Base-by-base conservation (phyloP, 2,797 vertebrate genomes). In the Podarcis lilfordi region DNA sequence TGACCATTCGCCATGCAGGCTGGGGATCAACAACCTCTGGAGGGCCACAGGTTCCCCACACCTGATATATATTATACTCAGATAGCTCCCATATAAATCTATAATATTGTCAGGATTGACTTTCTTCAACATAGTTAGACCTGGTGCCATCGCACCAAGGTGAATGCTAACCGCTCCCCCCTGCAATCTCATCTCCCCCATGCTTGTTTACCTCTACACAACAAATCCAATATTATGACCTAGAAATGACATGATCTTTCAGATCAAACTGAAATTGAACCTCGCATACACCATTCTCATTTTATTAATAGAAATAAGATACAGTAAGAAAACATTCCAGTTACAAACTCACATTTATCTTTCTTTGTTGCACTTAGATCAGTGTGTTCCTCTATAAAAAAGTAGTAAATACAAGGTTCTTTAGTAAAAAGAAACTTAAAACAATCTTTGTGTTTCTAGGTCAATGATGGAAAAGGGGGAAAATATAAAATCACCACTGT, bases 311-410 rank as follows among this genome's bases (percentile, higher is more conserved):
- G 21, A 75, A 87, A 86, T 61, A 61, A n/a, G 2, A 80, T 80
- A n/a, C 1, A 80, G 23, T 40, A 89, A 87, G 23, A 40, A 43
- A 90, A 90, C n/a, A n/a, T 35, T 69, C 6, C 17, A 85, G 64
- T 76, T 86, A 71, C 10, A 86, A 93, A 77, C 91, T 95, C 76
- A 95, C 87, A 35, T 94, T 94, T 96, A 43, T 86, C 81, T 85
- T 88, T 95, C 88, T 89, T 90, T 87, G 89, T 85, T 4, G 85
- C 81, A 86, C 88, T 37, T 15, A 91, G 86, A 45, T 95, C 87
- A 92, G 89, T 76, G 79, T 87, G 82, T 93, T 92, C 88, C 69
- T 93, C 90, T 96, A 88, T 25, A 50, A 86, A 29, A 94, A 92
- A 84, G 27, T 80, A 50, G 8, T 2, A 50, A 71, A 89, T 10